phyloP scores from a whole-genome alignment of 92 coral and sea anemone genomes.

The Paramuricea clavata region DNA sequence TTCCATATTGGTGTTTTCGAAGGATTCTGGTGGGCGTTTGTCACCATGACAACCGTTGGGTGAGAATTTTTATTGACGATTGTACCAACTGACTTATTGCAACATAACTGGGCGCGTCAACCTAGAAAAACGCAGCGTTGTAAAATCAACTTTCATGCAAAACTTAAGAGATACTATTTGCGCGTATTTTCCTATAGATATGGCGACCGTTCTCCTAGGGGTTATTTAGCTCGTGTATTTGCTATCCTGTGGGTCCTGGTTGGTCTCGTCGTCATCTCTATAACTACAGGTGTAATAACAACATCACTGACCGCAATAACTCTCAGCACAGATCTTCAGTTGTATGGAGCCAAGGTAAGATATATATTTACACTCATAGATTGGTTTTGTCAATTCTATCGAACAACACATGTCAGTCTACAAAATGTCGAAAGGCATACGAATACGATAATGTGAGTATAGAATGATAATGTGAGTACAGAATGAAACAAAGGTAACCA shows the following conservation, averaged over 20 bases:
- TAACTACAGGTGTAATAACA: conserved; percentile 96
- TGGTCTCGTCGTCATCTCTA: conserved; percentile 94
- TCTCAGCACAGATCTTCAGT: conserved; percentile 82
- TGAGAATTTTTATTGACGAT: neutral
- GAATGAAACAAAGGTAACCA: no score
- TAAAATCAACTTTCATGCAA: no score
- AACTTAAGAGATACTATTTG: no score
- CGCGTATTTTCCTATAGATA: conserved; percentile 69
- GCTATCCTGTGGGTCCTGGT: conserved; percentile 95
- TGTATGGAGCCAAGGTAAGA: conserved; percentile 93
- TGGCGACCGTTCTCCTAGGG: conserved; percentile 96
- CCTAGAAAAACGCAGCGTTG: no score
- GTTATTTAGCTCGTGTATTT: conserved; percentile 87
- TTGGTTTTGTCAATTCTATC: no score
- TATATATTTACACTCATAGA: no score
- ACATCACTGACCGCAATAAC: conserved; percentile 96
- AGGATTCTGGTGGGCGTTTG: conserved; percentile 99
- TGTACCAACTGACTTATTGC: no score
- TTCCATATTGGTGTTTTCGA: conserved; percentile 91
- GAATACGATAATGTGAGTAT: no score
- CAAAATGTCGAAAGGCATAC: no score
- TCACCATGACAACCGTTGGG: conserved; percentile 99
- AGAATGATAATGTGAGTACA: no score
- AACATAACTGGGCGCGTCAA: no score
- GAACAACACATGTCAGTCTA: no score